Evolutionary conservation across 2,888 invertebrate genomes (phyloP).

Genomic region (Mesodorylaimus sp.): DNA sequence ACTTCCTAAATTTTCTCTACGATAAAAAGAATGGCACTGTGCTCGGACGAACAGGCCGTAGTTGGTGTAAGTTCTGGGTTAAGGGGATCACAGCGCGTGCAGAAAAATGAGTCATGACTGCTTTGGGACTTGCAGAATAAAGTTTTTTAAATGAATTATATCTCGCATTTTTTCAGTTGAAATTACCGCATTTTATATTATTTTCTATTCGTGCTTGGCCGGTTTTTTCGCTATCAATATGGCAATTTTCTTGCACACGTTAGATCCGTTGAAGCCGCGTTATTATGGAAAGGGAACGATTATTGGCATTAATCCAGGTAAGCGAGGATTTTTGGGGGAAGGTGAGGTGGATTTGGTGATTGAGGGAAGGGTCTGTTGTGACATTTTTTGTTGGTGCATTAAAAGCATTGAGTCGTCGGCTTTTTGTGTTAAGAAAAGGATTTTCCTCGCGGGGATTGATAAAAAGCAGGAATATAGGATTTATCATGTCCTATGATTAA

Average conservation of each 20-base stretch:
- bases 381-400: too few relatives aligned
- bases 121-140: too few relatives aligned
- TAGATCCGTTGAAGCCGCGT: constrained; percentile 64
- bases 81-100: not conserved
- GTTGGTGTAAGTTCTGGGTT: constrained; percentile 14
- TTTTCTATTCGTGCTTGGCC: constrained; percentile 76
- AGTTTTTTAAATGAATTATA: constrained; percentile 4
- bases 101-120: not conserved
- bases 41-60: constrained; percentile 14
- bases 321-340: constrained; percentile 15
- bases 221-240: constrained; percentile 87
- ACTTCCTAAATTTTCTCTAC: constrained; percentile 9
- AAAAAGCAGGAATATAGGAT: too few relatives aligned
- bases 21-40: constrained; percentile 10
- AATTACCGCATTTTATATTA: constrained; percentile 80
- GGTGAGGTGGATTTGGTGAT: too few relatives aligned
- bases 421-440: too few relatives aligned
- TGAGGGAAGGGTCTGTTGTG: too few relatives aligned
- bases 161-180: constrained; percentile 51
- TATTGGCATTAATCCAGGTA: constrained; percentile 85
- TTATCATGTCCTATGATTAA: too few relatives aligned
- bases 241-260: constrained; percentile 78
- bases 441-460: too few relatives aligned
- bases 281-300: constrained; percentile 68
- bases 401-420: too few relatives aligned